Base-by-base conservation (phyloP, 1,140 invertebrate species). In the Drosophila ercepeae region DNA sequence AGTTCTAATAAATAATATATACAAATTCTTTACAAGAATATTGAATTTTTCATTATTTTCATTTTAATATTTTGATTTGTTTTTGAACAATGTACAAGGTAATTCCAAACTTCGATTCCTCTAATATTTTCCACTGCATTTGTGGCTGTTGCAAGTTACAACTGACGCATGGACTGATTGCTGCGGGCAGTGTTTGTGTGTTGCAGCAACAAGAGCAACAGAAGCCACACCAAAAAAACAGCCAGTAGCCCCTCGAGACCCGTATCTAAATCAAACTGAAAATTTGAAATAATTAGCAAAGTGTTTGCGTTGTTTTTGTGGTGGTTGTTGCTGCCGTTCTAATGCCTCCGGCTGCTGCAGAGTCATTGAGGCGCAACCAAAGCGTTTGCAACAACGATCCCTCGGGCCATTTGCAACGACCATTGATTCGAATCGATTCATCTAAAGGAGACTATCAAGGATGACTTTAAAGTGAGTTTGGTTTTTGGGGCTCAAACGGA, bases 231-330 rank as follows among this genome's bases (percentile, higher is more conserved):
- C 36, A 39, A 39, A 27, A 6, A 14, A 55, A 3, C 25, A 19
- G 11, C 45, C 19, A 64, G 39, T 8, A 13, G 63, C 21, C 59
- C 65, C 46, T 65, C 19, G 63, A 16, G 59, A 19, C 59, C 46
- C 63, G 27, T 52, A 65, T 65, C 63, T 44, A 59, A 64, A 67
- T 67, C 63, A 44, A 65, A 67, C 52, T 34, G 19, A 52, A 67
- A 65, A 67, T 67, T 52, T 67, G 27, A 65, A 67, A 67, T 67
- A 67, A 67, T 67, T 67, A 67, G 45, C 36, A 27, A 19, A 25
- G 25, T 60, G 49, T 67, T 67, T 44, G 41, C 60, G n/a, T n/a
- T 34, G n/a, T 51, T 9, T n/a, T n/a, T n/a, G n/a, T n/a, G n/a
- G n/a, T 19, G 2, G 2, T 5, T 45, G 59, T 16, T 32, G 14